Base-by-base conservation (phyloP, 2,113 vertebrate genomes). In the Sialia sialis region DNA sequence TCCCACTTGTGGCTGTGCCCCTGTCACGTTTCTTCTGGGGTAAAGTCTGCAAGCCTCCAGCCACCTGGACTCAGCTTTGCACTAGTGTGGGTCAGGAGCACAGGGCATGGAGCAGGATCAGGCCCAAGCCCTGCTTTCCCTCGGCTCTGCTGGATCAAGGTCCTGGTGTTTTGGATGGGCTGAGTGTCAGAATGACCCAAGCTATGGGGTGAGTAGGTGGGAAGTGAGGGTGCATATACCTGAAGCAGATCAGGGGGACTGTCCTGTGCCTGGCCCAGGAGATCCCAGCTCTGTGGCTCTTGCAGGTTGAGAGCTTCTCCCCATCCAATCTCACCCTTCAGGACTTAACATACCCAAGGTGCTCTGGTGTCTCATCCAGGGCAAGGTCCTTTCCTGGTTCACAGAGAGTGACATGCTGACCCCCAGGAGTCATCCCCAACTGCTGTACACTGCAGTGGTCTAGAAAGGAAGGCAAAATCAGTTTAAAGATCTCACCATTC, bases 1-100 rank as follows among this genome's bases (percentile, higher is more conserved):
- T 30, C 55, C 64, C 34, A 49, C 2, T 1, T 30, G 20, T 0
- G 2, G 36, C 48, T 43, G 23, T 78, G 20, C 13, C 67, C 38
- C 46, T 7, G 10, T 13, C 59, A 48, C 41, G 2, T 39, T 23
- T 62, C 19, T 38, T 48, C 59, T 15, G 54, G 69, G 69, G 46
- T 73, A 87, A 29, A 55, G 18, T 25, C 86, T 79, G 68, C n/a
- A 60, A 51, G 11, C 26, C n/a, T 59, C 26, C 64, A 54, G 46
- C 23, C 13, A 30, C 6, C 56, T 72, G 0, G 0, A 22, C 23
- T 81, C 69, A 41, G 48, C 34, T 77, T 66, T 41, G 19, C 11
- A 4, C 11, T 6, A 3, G 18, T 8, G 9, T 21, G 22, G 38
- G 25, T 3, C 34, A 36, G 20, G 32, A 41, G 4, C 73, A 54